Evolutionary conservation across 2,797 vertebrate species (phyloP), one percentile per base, ranked within the genome.

Genomic region (Microcaecilia unicolor): DNA sequence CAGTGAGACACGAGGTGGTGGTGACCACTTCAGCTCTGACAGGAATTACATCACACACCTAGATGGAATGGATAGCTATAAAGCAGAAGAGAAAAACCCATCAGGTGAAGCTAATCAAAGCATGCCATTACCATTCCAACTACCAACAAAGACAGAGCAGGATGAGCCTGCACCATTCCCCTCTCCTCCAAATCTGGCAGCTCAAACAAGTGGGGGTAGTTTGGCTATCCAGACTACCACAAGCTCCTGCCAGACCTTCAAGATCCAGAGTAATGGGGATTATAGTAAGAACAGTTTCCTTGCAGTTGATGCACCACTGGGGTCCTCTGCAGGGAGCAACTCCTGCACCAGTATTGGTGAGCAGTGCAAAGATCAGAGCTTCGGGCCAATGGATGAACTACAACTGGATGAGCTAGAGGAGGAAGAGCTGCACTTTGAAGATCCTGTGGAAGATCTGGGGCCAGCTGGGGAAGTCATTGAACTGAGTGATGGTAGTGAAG

Each of bases 351-450:
- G 76, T 56, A 70, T 61, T 51, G 83, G 73, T 0, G 74, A 81
- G 48, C 75, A 70, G 44, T 63, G 69, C 65, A 79, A 58, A 57
- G 80, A 80, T 23, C 66, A 55, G 2, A 65, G 68, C 0, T 82
- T 83, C 4, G 80, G 75, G 35, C 74, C 58, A 31, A 58, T 72
- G 67, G 73, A 73, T 1, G 84, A 86, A 31, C 80, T 82, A 0
- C 86, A 79, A 29, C 70, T 86, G 29, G 84, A 77, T 4, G 63
- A 80, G 21, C 37, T 63, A 49, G 83, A 47, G 7, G 83, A 75
- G 21, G 93, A 87, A 0, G 86, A 92, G n/a, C 77, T 89, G 58
- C 90, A 82, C 42, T 84, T 92, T 24, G 94, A 93, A 51, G 92
- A 96, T 0, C 83, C 88, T 4, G 73, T 83, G 0, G 81, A 84